phyloP scores from a whole-genome alignment of 1,140 invertebrate genomes.

The Panagrolaimus sp. region DNA sequence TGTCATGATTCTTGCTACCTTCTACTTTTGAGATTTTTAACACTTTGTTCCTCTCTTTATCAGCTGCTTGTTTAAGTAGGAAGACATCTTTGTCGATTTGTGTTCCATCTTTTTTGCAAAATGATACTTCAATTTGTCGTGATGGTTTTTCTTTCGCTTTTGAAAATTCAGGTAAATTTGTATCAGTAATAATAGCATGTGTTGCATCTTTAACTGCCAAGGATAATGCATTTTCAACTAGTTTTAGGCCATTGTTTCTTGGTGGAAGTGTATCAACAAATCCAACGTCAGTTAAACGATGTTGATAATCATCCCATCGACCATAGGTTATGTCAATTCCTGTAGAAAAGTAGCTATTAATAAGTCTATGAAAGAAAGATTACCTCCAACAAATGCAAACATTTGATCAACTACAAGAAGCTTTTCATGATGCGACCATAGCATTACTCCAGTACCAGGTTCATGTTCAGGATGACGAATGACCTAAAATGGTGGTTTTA shows the following conservation, averaged over 20 bases:
- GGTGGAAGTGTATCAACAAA: conserved; percentile 28
- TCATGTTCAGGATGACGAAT: conserved; percentile 91
- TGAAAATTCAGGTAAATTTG: no score
- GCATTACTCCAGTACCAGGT: conserved; percentile 68
- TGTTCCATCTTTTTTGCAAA: neutral
- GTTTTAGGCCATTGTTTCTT: neutral
- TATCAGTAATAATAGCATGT: neutral
- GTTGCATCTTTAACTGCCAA: neutral
- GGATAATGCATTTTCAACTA: neutral
- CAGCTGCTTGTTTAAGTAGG: neutral
- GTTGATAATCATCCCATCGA: conserved; percentile 65
- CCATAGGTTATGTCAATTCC: conserved; percentile 82
- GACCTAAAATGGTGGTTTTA: conserved; percentile 67
- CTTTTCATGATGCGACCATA: conserved; percentile 98
- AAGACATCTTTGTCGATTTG: neutral
- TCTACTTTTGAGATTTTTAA: neutral
- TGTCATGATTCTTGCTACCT: neutral
- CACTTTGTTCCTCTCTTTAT: neutral
- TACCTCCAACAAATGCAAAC: conserved; percentile 87
- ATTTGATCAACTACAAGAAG: conserved; percentile 90
- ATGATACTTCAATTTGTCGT: neutral
- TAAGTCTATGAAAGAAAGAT: no score
- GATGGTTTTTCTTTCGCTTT: no score
- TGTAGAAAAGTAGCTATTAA: no score
- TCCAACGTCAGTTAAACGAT: conserved; percentile 64